Base-by-base conservation (phyloP, 2,113 vertebrate species). In the Bos indicus region DNA sequence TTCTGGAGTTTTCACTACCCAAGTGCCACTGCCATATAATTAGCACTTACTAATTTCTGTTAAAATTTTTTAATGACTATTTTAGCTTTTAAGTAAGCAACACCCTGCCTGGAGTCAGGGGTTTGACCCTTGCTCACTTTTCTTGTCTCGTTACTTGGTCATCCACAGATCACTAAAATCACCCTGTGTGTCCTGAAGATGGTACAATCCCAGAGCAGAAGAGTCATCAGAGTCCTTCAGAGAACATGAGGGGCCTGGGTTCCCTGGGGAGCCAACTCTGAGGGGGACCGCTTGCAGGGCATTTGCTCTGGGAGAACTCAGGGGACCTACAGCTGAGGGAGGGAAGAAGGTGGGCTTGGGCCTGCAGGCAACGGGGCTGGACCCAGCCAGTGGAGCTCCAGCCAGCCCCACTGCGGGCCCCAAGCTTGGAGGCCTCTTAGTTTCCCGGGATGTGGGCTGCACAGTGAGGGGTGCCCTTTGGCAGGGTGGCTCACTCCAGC, bases 161-260 rank as follows among this genome's bases (percentile, higher is more conserved):
- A 17, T 28, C 33, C 40, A 5, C 1, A 1, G 6, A 7, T 52
- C 48, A 16, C 84, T 57, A 3, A 16, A 43, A 59, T 48, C 36
- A 33, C 30, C 3, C 6, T 0, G 1, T 30, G 36, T 5, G 23
- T 3, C 23, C 92, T 19, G 8, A 43, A 54, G n/a, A 7, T 19
- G 11, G 23, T 8, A 15, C 25, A 1, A 64, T 33, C 60, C 48
- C 51, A 57, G 15, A 23, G 23, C 3, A 43, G 15, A 15, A 14
- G 40, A 33, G 10, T 33, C 30, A 2, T 4, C 2, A 0, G 25
- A 0, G 25, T 36, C 67, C 26, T 28, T 5, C 17, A n/a, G 64
- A 23, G 56, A 57, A 71, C 67, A 25, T 1, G 19, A 64, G 43
- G 43, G 36, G 17, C 17, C 77, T 57, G 51, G 21, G 17, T 26